Base-by-base conservation (phyloP, 2,797 vertebrate species). In the Pseudochirops corinnae region DNA sequence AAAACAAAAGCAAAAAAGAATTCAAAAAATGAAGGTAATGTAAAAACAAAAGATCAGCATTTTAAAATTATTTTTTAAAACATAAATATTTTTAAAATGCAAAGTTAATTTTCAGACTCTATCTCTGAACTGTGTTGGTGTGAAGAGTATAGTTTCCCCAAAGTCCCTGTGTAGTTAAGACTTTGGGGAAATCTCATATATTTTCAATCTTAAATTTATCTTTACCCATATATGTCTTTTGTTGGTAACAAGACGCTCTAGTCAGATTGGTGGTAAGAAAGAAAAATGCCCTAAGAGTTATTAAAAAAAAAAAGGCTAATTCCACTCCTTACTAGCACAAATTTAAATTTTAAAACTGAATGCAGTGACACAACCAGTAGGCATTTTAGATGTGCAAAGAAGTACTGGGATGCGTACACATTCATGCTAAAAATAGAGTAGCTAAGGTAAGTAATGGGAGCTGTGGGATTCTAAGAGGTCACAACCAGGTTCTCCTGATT, bases 381-480 rank as follows among this genome's bases (percentile, higher is more conserved):
- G 91, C 87, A 92, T 21, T 57, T 91, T 0, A 0, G 67, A 24
- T 94, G 82, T 55, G 94, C 56, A 92, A 0, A 57, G 58, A 55
- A 94, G 55, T n/a, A 33, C 55, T 33, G 82, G 95, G 94, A 96
- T 96, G 60, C 93, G 94, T 95, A n/a, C 90, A 90, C 87, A 91
- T 74, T 0, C 26, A 52, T 56, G 67, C 50, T 57, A 96, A 57
- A 46, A 82, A 82, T 39, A 33, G n/a, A 82, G n/a, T 21, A 24
- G 18, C 18, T 39, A 82, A 93, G 92, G 56, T 92, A 1, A 0
- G 55, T 1, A 0, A 50, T 50, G 60, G 52, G 94, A 39, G 67
- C 55, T 2, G 56, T 7, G 62, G 55, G 50, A 33, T 39, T 92
- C 57, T 93, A 82, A 82, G 50, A 62, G 95, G 94, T 91, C 91